These are phyloP conservation scores for Enteromius treurensis DNA, from an alignment of 2,797 vertebrate genomes.

Conservation along the genomic window DNA sequence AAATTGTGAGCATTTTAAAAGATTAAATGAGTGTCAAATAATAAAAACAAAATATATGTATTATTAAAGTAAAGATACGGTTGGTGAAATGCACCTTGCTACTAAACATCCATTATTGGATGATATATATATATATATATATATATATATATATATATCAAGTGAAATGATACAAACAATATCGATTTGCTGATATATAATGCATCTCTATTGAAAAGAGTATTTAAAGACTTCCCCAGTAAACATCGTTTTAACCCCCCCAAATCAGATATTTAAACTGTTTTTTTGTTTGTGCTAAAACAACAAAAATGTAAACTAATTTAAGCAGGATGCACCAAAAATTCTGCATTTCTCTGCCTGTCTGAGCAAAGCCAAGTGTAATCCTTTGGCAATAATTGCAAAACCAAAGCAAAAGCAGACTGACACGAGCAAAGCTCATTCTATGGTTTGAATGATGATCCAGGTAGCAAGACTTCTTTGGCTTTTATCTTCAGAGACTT, in stretches of 20 bases:
- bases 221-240: neutral
- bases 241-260: neutral
- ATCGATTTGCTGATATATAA: neutral
- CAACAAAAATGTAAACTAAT: neutral
- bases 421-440: constrained; percentile 25
- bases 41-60: neutral
- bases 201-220: neutral
- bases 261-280: neutral
- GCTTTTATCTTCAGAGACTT: constrained; percentile 60
- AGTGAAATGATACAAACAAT: neutral
- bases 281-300: neutral
- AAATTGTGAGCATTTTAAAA: neutral
- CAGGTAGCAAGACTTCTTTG: constrained; percentile 53
- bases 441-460: constrained; percentile 51
- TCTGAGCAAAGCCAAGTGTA: constrained; percentile 27
- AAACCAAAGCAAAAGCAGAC: constrained; percentile 29
- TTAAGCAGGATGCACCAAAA: neutral
- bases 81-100: neutral
- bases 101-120: neutral
- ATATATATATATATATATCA: neutral
- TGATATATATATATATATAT: neutral
- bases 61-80: neutral
- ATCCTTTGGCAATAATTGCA: constrained; percentile 56
- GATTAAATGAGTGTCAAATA: neutral
- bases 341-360: neutral